Evolutionary conservation across 2,888 invertebrate species (phyloP).

Genomic region (Belgica antarctica): DNA sequence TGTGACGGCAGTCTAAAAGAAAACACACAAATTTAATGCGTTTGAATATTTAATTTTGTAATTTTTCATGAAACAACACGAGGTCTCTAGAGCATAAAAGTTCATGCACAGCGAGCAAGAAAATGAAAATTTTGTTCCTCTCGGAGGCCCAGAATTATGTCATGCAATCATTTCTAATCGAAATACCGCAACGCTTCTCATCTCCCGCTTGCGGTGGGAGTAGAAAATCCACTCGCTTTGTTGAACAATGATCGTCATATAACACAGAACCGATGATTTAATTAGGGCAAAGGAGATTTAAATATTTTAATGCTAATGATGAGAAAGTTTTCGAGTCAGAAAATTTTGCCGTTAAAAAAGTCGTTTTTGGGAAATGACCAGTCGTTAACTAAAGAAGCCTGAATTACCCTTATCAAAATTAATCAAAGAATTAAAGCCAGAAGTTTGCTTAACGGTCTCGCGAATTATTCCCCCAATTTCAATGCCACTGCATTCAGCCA

Average conservation of each 20-base stretch:
- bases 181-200: no score
- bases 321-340: background rate
- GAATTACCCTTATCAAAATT: constrained; percentile 19
- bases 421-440: constrained; percentile 10
- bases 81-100: constrained; percentile 34
- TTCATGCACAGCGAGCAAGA: constrained; percentile 17
- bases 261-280: constrained; percentile 9
- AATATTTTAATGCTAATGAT: background rate
- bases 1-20: background rate
- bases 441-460: background rate
- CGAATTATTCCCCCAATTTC: background rate
- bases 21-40: constrained; percentile 34
- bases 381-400: background rate
- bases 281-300: background rate
- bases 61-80: constrained; percentile 21
- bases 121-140: background rate
- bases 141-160: no score
- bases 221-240: no score
- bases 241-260: background rate
- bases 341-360: background rate
- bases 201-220: no score
- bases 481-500: background rate
- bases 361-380: background rate
- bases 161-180: no score
- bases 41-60: constrained; percentile 41